Evolutionary conservation across 2,888 invertebrate species (phyloP), one percentile per base, ranked within the genome.

Genomic region (Stenodera caucasica): DNA sequence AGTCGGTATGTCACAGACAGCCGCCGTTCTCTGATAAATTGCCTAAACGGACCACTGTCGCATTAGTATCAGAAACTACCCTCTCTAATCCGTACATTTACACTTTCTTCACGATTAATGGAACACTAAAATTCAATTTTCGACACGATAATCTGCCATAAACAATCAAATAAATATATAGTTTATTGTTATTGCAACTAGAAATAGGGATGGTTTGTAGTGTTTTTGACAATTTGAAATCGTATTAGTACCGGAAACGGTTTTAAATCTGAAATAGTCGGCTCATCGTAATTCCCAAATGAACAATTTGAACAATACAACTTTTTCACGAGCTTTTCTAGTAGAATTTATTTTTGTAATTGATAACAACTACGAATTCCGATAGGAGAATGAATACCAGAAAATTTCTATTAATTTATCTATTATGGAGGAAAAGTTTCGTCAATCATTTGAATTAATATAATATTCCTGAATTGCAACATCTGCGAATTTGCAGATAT

Each of bases 1-100:
- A 49, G 50, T 40, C 57, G 33, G 18, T 33, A 35, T 50, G 59
- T 61, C 64, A 64, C 57, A 55, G 57, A 55, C 64, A 64, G 58
- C 54, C 49, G 61, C 50, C 35, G 30, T 59, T 58, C 50, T 49
- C 26, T 61, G 61, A 64, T 58, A 61, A 64, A 64, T 64, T 58
- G 52, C 12, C 32, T 21, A 45, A 21, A 45, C 45, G 45, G 45
- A 45, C 45, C 18, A 45, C 45, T 45, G 45, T 21, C 45, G 45
- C 45, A 45, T 21, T 12, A 12, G 11, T 12, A 45, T 45, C 45
- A 45, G 21, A 12, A 9, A 11, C 4, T 11, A 11, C 12, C 21
- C 12, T 21, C 45, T 21, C n/a, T n/a, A n/a, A 45, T 21, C 3
- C 21, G 40, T 7, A 45, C 21, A 21, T 45, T 18, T 8, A 21